Evolutionary conservation across 2,888 invertebrate genomes (phyloP).

Genomic region (Oscheius sp.): DNA sequence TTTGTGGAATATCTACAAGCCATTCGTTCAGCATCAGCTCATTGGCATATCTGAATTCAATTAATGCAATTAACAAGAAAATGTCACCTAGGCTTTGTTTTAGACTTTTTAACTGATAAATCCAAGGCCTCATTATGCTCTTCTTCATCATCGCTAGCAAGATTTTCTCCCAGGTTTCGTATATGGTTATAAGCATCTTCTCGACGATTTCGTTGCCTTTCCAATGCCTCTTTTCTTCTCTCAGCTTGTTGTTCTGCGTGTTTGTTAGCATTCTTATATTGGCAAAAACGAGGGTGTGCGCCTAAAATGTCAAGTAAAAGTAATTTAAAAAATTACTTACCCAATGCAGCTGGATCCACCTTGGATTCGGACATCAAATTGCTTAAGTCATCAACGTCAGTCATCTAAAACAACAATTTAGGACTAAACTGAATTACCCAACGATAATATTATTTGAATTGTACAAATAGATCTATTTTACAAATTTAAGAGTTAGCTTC

Average conservation of each 20-base stretch:
- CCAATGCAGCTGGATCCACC: conserved; percentile 43
- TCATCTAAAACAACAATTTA: not conserved
- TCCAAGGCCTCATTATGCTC: not conserved
- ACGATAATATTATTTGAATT: not conserved
- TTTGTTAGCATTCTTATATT: conserved; percentile 48
- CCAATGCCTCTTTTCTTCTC: conserved; percentile 54
- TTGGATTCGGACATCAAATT: conserved; percentile 27
- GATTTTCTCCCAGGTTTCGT: conserved; percentile 29
- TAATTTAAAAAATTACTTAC: conserved; percentile 23
- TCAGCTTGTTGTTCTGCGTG: conserved; percentile 55
- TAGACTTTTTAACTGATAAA: not conserved
- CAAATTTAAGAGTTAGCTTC: not conserved
- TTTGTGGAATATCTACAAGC: conserved; percentile 84
- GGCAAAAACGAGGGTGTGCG: conserved; percentile 52
- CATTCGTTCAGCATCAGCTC: conserved; percentile 89
- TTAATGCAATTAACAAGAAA: not conserved
- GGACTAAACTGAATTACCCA: not conserved
- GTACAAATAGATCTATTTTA: not conserved
- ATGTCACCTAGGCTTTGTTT: no score
- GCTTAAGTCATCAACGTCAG: conserved; percentile 5
- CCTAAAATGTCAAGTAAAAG: conserved; percentile 32
- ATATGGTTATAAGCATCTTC: conserved; percentile 24
- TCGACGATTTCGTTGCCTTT: conserved; percentile 40
- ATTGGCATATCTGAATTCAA: conserved; percentile 35
- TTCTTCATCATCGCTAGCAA: conserved; percentile 70